Evolutionary conservation across 2,888 invertebrate species (phyloP).

Genomic region (Acrobasis repandana): DNA sequence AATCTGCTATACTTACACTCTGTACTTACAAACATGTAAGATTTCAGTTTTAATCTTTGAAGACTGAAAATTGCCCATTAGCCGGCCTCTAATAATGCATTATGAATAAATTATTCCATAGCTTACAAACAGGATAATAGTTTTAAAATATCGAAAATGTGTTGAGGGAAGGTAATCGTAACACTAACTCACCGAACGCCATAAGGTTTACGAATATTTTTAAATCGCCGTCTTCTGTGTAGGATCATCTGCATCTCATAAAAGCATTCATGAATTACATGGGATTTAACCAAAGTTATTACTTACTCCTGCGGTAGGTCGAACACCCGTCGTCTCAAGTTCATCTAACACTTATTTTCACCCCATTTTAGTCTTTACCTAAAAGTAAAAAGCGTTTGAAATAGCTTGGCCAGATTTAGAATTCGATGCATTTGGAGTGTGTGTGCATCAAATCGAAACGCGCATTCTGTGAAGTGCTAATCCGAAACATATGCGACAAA

Average conservation of each 20-base stretch:
- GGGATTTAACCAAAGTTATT: slow-evolving; percentile 69
- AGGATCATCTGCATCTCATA: slow-evolving; percentile 63
- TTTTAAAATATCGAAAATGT: slow-evolving; percentile 21
- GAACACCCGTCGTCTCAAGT: slow-evolving; percentile 40
- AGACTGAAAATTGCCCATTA: neutral
- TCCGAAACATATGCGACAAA: slow-evolving; percentile 78
- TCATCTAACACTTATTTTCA: slow-evolving; percentile 35
- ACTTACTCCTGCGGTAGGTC: slow-evolving; percentile 75
- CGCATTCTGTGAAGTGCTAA: slow-evolving; percentile 77
- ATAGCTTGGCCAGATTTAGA: slow-evolving; percentile 34
- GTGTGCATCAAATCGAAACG: slow-evolving; percentile 54
- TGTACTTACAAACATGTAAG: neutral
- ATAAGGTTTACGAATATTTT: slow-evolving; percentile 34
- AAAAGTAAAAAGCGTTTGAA: slow-evolving; percentile 36
- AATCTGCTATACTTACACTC: too few relatives aligned
- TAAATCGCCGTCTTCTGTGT: slow-evolving; percentile 40
- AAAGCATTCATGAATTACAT: slow-evolving; percentile 67
- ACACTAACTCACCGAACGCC: slow-evolving; percentile 20
- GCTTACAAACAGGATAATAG: slow-evolving; percentile 16
- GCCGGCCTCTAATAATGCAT: neutral
- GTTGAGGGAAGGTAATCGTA: slow-evolving; percentile 19
- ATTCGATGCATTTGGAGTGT: slow-evolving; percentile 27
- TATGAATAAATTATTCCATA: neutral
- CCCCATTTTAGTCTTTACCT: slow-evolving; percentile 37
- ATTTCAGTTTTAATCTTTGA: neutral